phyloP scores from a whole-genome alignment of 2,888 invertebrate species.

The Cartodere bifasciata region DNA sequence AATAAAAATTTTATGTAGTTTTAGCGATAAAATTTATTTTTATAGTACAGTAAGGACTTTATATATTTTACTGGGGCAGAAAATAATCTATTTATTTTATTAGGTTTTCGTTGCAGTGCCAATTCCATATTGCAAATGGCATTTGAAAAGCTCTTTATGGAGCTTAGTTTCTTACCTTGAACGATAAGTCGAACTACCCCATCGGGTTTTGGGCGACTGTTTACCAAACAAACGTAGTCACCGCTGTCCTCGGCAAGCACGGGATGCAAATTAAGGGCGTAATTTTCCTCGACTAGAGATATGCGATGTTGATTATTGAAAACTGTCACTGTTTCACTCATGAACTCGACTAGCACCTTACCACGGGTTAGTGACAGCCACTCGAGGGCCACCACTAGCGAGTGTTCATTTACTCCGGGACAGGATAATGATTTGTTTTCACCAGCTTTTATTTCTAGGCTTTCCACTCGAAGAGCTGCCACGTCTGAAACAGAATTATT shows the following conservation, averaged over 20 bases:
- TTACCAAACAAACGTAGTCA: conserved; percentile 55
- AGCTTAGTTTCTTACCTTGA: conserved; percentile 55
- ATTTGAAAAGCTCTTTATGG: too few species aligned
- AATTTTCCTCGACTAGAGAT: conserved; percentile 45
- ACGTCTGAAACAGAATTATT: conserved; percentile 41
- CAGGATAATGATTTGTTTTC: conserved; percentile 52
- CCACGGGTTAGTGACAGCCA: conserved; percentile 41
- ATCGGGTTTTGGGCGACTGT: conserved; percentile 53
- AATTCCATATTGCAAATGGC: neutral
- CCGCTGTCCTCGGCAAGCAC: conserved; percentile 50
- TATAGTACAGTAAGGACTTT: too few species aligned
- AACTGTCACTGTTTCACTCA: conserved; percentile 39
- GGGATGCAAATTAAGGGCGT: conserved; percentile 49
- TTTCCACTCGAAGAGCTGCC: conserved; percentile 43
- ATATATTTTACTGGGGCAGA: too few species aligned
- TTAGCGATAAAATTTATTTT: too few species aligned
- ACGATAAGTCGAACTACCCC: conserved; percentile 51
- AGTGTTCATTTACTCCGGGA: conserved; percentile 55
- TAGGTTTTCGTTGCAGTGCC: neutral
- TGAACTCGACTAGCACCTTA: conserved; percentile 40
- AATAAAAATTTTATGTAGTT: too few species aligned
- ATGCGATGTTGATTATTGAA: conserved; percentile 42
- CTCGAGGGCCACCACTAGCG: conserved; percentile 48
- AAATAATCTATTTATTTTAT: too few species aligned
- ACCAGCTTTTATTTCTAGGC: conserved; percentile 48